Base-by-base conservation (phyloP, 2,888 invertebrate genomes). In the Papilio demoleus region DNA sequence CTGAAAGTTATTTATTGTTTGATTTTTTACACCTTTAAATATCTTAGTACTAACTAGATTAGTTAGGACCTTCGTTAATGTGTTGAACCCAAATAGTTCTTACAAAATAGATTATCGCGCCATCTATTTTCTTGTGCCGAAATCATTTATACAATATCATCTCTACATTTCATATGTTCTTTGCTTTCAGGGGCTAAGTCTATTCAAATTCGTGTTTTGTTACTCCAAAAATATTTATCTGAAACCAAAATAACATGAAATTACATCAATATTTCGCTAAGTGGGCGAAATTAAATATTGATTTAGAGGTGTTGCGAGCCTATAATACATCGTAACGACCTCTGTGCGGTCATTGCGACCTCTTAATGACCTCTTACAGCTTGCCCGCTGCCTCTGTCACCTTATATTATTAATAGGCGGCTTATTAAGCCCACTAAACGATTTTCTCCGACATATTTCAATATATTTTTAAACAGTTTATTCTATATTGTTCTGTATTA, bases 311-410 rank as follows among this genome's bases (percentile, higher is more conserved):
- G 62, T 67, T 72, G 69, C 67, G 64, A 42, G 71, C 80, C 85
- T 82, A 85, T 87, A 86, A 86, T 81, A 78, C 77, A 75, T 71
- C 72, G 67, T 84, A 85, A 87, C 82, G 83, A 79, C 79, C 78
- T 72, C 73, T 70, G 72, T 56, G 73, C 72, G 83, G 85, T 81
- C 87, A 83, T 87, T 88, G 71, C 73, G 76, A 76, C 79, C 79
- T 82, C 85, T 84, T 86, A 87, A 88, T 81, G 88, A 82, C 83
- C 85, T 79, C 86, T 87, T 85, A 85, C 83, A 85, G 83, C 84
- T 83, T 79, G 77, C 78, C 79, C 78, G 78, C 31, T n/a, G n/a
- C n/a, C n/a, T 31, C 31, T 82, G 81, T 81, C 83, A 74, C 70
- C 77, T 80, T 72, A 71, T 65, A 77, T 81, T 81, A 83, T 85